Evolutionary conservation across 2,888 invertebrate genomes (phyloP), one percentile per base, ranked within the genome.

Genomic region (Coenonympha glycerion): DNA sequence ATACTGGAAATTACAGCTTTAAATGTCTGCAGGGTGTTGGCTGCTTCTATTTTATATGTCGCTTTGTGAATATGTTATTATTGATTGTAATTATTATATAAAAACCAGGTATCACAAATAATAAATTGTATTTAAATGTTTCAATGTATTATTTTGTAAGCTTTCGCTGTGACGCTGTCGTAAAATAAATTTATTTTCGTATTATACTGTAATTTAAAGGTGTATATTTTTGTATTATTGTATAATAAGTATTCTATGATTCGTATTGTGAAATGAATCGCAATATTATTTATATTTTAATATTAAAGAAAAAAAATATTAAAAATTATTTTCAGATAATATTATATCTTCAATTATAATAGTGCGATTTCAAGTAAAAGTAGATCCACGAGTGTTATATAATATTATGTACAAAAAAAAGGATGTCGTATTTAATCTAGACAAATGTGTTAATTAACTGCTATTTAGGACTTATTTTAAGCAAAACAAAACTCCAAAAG

Each of bases 21-120:
- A 69, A 77, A 84, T 86, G 86, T 86, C 76, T 85, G 86, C 86
- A 84, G 85, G 80, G 86, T 86, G 86, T 86, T 86, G 86, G 86
- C 84, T 85, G 85, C 80, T 68, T 71, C 64, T 63, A 44, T n/a
- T n/a, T n/a, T n/a, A n/a, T n/a, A n/a, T 69, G 66, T 70, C 65
- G 70, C 69, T 68, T 69, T 52, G 58, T 61, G 56, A 55, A 26
- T 56, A 56, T n/a, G n/a, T 56, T 54, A 52, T 46, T 42, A 33
- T 33, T 24, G 13, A 31, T 49, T 56, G 45, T 53, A 52, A 21
- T 36, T 22, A 3, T 22, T 22, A 22, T 21, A 22, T 24, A 22
- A 13, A 11, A 19, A 39, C 36, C 13, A 41, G 16, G 18, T 41
- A 18, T 41, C 18, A 33, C 16, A 6, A 16, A 44, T 46, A 51